These are phyloP conservation scores for Ganaspis brasiliensis DNA, from an alignment of 2,888 invertebrate genomes.

Conservation along the genomic window DNA sequence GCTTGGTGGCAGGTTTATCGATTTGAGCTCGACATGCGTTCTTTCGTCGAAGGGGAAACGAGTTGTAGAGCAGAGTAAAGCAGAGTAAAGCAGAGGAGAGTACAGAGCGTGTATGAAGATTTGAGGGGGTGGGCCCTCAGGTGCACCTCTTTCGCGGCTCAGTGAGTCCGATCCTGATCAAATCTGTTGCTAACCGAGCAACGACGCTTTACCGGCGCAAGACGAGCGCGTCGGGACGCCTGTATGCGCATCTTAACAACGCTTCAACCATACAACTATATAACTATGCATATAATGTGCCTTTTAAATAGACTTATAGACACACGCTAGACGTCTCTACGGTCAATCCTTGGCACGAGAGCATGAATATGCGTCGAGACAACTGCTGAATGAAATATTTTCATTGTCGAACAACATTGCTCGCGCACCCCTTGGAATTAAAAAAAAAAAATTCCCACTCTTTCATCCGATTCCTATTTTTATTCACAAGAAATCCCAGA, in stretches of 20 bases:
- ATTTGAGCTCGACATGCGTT: constrained; percentile 24
- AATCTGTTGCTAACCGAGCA: constrained; percentile 56
- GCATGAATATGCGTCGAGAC: constrained; percentile 30
- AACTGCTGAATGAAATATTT: constrained; percentile 43
- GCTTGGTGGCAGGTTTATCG: constrained; percentile 30
- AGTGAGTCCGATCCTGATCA: constrained; percentile 70
- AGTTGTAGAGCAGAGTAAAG: constrained; percentile 27
- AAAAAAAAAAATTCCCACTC: constrained; percentile 26
- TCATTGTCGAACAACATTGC: constrained; percentile 21
- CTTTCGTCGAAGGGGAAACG: constrained; percentile 33
- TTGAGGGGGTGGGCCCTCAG: constrained; percentile 38
- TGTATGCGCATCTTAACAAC: constrained; percentile 25
- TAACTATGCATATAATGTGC: constrained; percentile 13
- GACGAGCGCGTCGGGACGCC: constrained; percentile 45
- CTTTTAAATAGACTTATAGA: constrained; percentile 43
- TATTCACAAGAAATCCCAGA: neutral
- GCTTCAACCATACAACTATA: constrained; percentile 13
- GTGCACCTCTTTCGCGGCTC: constrained; percentile 65
- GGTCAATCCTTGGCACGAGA: constrained; percentile 38
- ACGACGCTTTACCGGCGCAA: constrained; percentile 48
- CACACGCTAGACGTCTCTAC: constrained; percentile 41
- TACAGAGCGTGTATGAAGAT: constrained; percentile 23
- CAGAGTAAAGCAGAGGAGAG: neutral
- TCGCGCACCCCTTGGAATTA: constrained; percentile 32
- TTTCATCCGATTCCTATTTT: neutral